A percentile compares a stretch with the other conserved stretches of the same genome.
These are phyloP conservation scores for Campoplex capitator DNA, from an alignment of 2,888 invertebrate species.

Conservation along the genomic window DNA sequence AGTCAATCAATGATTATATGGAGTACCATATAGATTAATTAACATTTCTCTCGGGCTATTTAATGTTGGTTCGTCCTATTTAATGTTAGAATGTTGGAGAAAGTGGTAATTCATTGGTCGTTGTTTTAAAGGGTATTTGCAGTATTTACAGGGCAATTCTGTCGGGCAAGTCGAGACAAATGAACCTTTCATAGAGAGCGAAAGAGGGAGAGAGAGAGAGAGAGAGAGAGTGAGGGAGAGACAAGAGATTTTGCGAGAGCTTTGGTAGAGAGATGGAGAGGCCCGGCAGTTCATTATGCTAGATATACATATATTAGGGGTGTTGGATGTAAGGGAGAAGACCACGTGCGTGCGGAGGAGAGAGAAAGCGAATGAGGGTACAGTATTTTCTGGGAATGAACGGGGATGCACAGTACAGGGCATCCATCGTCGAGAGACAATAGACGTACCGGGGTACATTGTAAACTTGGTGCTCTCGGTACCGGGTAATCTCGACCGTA, in stretches of 20 bases:
- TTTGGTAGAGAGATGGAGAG: slow-evolving; percentile 16
- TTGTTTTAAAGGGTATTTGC: slow-evolving; percentile 28
- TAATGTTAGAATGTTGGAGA: neutral
- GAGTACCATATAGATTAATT: neutral
- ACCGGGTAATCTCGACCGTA: slow-evolving; percentile 67
- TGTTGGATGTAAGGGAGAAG: neutral
- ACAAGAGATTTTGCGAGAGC: slow-evolving; percentile 37
- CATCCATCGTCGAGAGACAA: slow-evolving; percentile 68
- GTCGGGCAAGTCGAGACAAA: slow-evolving; percentile 41
- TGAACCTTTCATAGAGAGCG: slow-evolving; percentile 29
- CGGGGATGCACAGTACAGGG: slow-evolving; percentile 43
- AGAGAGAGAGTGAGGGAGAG: neutral
- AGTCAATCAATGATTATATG: neutral
- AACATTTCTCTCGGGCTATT: neutral
- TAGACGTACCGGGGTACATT: slow-evolving; percentile 69
- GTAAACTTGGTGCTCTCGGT: slow-evolving; percentile 67
- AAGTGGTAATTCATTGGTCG: slow-evolving; percentile 23
- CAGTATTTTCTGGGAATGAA: slow-evolving; percentile 61
- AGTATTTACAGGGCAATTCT: slow-evolving; percentile 42
- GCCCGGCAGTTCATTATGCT: slow-evolving; percentile 52
- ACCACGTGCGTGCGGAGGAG: slow-evolving; percentile 20
- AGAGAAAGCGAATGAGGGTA: slow-evolving; percentile 22
- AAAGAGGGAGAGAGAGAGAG: slow-evolving; percentile 1
- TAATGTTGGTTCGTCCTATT: neutral
- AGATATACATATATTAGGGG: slow-evolving; percentile 52